Conservation (phyloP, 1,140 invertebrate species). For the Tetramorium parvispinum region DNA sequence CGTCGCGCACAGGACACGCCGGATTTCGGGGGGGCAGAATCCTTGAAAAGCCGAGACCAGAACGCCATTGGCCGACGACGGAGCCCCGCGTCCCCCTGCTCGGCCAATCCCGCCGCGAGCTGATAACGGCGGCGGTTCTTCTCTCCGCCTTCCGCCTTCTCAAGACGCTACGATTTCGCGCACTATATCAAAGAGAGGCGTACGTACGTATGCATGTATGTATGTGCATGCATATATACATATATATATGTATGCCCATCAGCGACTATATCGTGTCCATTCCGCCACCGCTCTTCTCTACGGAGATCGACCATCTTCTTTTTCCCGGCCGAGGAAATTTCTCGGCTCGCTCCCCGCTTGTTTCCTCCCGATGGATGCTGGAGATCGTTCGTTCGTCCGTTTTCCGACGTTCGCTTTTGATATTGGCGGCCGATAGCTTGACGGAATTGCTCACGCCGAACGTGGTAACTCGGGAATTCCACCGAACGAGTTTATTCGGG, state of each 20-base stretch:
- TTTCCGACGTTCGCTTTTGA: slow-evolving; percentile 37
- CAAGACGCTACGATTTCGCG: slow-evolving; percentile 80
- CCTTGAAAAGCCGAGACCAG: slow-evolving; percentile 84
- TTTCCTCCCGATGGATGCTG: slow-evolving; percentile 23
- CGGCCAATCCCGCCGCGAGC: slow-evolving; percentile 81
- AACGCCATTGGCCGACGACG: slow-evolving; percentile 81
- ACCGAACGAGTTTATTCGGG: slow-evolving; percentile 35
- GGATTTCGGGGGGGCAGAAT: slow-evolving; percentile 78
- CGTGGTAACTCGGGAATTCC: neutral
- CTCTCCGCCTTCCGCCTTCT: slow-evolving; percentile 83
- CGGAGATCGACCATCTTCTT: slow-evolving; percentile 68
- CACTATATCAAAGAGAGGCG: slow-evolving; percentile 65
- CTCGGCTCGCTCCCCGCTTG: slow-evolving; percentile 7
- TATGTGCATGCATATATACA: neutral
- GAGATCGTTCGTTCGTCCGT: slow-evolving; percentile 61
- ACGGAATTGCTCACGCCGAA: slow-evolving; percentile 40
- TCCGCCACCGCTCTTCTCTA: slow-evolving; percentile 9
- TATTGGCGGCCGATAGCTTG: slow-evolving; percentile 33
- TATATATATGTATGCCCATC: slow-evolving; percentile 28
- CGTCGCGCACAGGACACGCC: slow-evolving; percentile 54
- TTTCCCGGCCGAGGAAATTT: slow-evolving; percentile 61
- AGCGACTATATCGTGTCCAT: slow-evolving; percentile 63
- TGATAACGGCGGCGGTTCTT: slow-evolving; percentile 84
- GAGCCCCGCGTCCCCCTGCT: slow-evolving; percentile 74
- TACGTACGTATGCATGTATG: slow-evolving; percentile 23